These are phyloP conservation scores for Peromyscus californicus DNA, from an alignment of 2,113 vertebrate species.

Conservation along the genomic window DNA sequence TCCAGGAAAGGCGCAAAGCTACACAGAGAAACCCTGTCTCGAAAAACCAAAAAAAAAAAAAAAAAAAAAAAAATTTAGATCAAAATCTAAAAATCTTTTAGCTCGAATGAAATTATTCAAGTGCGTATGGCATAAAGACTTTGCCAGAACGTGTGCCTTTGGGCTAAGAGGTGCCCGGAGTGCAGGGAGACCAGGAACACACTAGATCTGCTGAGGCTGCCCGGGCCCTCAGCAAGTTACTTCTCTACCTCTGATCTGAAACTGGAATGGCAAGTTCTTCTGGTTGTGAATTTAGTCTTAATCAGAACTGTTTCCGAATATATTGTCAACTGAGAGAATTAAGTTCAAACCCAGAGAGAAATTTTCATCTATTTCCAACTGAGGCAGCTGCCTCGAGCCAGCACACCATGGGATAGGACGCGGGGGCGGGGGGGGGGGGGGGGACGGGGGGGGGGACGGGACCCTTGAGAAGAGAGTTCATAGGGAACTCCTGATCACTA, in stretches of 20 bases:
- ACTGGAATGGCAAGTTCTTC: background rate
- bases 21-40: no score
- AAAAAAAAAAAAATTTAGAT: no score
- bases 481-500: accelerated
- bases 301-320: background rate
- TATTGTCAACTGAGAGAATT: background rate
- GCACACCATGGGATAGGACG: accelerated
- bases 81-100: background rate
- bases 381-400: no score
- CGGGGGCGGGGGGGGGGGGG: accelerated
- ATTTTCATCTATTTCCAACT: background rate
- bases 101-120: background rate
- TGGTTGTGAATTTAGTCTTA: background rate
- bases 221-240: background rate
- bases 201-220: background rate
- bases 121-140: background rate
- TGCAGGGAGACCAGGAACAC: background rate
- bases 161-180: background rate
- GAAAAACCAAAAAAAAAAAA: no score
- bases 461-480: background rate
- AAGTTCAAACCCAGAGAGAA: background rate
- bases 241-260: background rate
- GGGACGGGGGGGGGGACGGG: accelerated
- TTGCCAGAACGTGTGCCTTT: background rate
- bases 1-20: no score